Evolutionary conservation across 1,140 invertebrate genomes (phyloP).

Genomic region (Drosophila sp.): DNA sequence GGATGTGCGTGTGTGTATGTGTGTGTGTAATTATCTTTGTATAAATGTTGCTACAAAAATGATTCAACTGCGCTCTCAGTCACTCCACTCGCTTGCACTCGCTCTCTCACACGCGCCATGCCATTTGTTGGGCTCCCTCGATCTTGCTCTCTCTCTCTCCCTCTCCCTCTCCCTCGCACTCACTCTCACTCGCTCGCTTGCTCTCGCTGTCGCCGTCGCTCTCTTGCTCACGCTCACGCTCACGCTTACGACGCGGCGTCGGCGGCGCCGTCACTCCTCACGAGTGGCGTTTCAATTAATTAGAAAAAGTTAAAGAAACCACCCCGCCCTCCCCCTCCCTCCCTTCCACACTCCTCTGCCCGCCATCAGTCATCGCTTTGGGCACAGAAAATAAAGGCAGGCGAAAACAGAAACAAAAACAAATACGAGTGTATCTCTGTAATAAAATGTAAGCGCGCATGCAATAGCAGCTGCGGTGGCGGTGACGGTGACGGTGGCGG

Average conservation of each 20-base stretch:
- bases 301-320: constrained; percentile 83
- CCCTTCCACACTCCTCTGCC: no score
- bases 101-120: constrained; percentile 6
- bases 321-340: constrained; percentile 2
- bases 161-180: no score
- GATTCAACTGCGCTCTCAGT: constrained; percentile 40
- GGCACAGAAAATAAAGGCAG: constrained; percentile 25
- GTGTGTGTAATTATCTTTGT: constrained; percentile 34
- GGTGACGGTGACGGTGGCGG: not conserved
- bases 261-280: constrained; percentile 59
- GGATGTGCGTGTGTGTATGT: constrained; percentile 14
- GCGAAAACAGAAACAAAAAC: constrained; percentile 63
- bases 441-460: constrained; percentile 80
- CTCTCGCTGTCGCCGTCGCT: constrained; percentile 46
- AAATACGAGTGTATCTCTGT: constrained; percentile 59
- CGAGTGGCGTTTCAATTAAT: constrained; percentile 82
- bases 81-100: constrained; percentile 12
- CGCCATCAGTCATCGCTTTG: no score
- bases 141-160: constrained; percentile 12
- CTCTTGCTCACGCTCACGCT: no score
- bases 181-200: not conserved
- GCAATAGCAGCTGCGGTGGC: constrained; percentile 54
- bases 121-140: constrained; percentile 10
- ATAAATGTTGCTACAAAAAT: constrained; percentile 45
- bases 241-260: not conserved